phyloP scores from a whole-genome alignment of 2,113 vertebrate genomes.

The Pelusios castaneus region DNA sequence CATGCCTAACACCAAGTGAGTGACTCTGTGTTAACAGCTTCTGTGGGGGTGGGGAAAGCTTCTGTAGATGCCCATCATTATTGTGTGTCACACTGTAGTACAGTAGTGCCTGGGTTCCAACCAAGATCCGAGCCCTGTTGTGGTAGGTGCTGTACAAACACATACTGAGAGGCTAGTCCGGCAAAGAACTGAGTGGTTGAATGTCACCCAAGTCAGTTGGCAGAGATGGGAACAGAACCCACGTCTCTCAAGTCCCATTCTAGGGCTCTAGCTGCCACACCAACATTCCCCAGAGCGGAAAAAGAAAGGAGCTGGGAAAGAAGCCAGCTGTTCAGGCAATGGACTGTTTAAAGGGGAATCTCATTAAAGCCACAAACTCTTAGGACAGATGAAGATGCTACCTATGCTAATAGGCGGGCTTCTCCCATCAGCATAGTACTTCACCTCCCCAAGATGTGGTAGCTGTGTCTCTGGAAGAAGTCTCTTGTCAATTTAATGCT shows the following conservation, averaged over 20 bases:
- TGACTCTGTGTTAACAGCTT: not conserved
- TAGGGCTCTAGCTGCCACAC: not conserved
- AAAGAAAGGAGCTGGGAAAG: not conserved
- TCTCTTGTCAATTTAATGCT: not conserved
- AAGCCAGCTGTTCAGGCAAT: not conserved
- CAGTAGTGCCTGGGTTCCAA: not conserved
- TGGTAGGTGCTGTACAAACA: not conserved
- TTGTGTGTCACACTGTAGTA: not conserved
- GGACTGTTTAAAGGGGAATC: not conserved
- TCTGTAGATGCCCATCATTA: not conserved
- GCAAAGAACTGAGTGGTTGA: constrained; percentile 15
- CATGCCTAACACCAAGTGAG: not conserved
- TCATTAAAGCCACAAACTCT: not conserved
- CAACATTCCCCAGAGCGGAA: not conserved
- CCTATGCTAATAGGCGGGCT: not conserved
- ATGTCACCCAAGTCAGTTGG: not conserved
- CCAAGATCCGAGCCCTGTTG: not conserved
- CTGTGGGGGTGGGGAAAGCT: not conserved
- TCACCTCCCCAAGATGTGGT: not conserved
- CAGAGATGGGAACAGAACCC: not conserved
- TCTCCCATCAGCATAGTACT: not conserved
- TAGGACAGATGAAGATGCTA: not conserved
- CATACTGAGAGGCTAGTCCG: not conserved
- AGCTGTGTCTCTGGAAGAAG: not conserved
- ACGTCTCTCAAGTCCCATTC: not conserved